Base-by-base conservation (phyloP, 1,140 invertebrate species). In the Coptotermes formosanus region DNA sequence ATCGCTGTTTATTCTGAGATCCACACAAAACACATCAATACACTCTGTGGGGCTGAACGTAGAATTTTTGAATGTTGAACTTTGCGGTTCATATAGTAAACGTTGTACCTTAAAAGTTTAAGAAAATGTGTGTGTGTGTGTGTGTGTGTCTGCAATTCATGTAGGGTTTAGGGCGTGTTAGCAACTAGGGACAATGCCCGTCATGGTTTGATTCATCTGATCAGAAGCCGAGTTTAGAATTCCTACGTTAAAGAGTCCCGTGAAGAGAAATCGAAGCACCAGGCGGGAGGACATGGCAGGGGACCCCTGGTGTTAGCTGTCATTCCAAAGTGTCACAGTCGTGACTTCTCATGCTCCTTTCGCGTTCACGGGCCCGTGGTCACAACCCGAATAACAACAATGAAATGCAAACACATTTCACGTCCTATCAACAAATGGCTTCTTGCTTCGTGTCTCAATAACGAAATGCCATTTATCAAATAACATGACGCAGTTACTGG, bases 321-420 rank as follows among this genome's bases (percentile, higher is more conserved):
- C 52, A 55, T 16, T 55, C 52, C 52, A 16, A 16, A 55, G 52
- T 75, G 64, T 75, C 64, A 75, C 64, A 75, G n/a, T 75, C 64
- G 64, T 75, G 64, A 75, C 64, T 75, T 14, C 25, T 25, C 25
- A 25, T 75, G 64, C 64, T 75, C 64, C 64, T n/a, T 8, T n/a
- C 64, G n/a, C 64, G n/a, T n/a, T 75, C 64, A 75, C 64, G 64
- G 59, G 64, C n/a, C 64, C 64, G 64, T 75, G 64, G n/a, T 75
- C 64, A 75, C 64, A 75, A 75, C 64, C 64, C 25, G n/a, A 75
- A 75, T 75, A 75, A 75, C 64, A 75, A 75, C 64, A 75, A 75
- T 75, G 25, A 75, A 75, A 75, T 75, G 25, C n/a, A 75, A 75
- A 75, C 64, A 75, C 64, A 75, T 75, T 75, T 75, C 64, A 30